phyloP scores from a whole-genome alignment of 2,888 invertebrate genomes.

The Timandra comae region DNA sequence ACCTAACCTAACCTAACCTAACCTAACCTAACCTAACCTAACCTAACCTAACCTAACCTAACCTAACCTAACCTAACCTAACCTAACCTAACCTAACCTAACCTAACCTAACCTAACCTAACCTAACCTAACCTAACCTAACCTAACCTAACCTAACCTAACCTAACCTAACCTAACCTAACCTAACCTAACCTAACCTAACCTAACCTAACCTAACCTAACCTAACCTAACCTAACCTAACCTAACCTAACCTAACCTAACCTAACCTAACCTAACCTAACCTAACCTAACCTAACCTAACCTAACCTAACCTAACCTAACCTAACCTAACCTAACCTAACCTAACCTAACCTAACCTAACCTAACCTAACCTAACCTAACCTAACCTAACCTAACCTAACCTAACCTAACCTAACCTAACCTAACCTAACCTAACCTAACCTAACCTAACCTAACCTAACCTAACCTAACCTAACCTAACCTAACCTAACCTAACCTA shows the following conservation, averaged over 20 bases:
- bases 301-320: background rate
- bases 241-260: conserved; percentile 15
- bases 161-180: conserved; percentile 9
- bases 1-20: conserved; percentile 4
- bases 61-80: conserved; percentile 21
- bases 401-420: conserved; percentile 3
- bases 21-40: conserved; percentile 10
- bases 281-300: conserved; percentile 1
- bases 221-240: conserved; percentile 13
- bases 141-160: conserved; percentile 13
- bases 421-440: conserved; percentile 1
- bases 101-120: conserved; percentile 20
- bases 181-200: conserved; percentile 11
- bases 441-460: conserved; percentile 6
- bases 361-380: conserved; percentile 5
- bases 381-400: conserved; percentile 2
- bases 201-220: conserved; percentile 12
- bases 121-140: conserved; percentile 20
- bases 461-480: conserved; percentile 5
- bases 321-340: conserved; percentile 2
- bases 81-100: conserved; percentile 21
- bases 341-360: conserved; percentile 5
- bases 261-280: conserved; percentile 15
- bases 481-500: conserved; percentile 5
- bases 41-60: conserved; percentile 16